A percentile compares a stretch with the other conserved stretches of the same genome.
phyloP scores from a whole-genome alignment of 2,888 invertebrate species.

The Agrenia bidenticulata region DNA sequence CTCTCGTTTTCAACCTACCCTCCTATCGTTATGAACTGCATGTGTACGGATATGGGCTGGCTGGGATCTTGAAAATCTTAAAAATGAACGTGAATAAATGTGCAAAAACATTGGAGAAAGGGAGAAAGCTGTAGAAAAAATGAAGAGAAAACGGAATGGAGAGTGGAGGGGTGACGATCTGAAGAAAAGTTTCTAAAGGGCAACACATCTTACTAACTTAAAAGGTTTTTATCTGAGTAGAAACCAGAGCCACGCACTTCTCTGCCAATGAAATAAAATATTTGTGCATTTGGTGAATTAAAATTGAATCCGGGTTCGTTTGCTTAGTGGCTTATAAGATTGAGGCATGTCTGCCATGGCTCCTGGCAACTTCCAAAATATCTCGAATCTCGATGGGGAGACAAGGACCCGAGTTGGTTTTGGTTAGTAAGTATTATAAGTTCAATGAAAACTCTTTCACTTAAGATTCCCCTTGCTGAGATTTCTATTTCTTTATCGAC shows the following conservation, averaged over 20 bases:
- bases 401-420: not conserved
- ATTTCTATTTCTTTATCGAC: too few relatives aligned
- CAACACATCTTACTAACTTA: not conserved
- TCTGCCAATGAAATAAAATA: constrained; percentile 37
- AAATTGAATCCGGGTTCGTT: constrained; percentile 35
- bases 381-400: not conserved
- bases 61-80: not conserved
- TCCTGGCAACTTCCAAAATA: too few relatives aligned
- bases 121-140: constrained; percentile 9
- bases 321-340: not conserved
- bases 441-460: constrained; percentile 7
- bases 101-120: constrained; percentile 1
- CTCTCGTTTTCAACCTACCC: too few relatives aligned
- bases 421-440: not conserved
- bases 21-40: too few relatives aligned
- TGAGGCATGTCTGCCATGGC: too few relatives aligned
- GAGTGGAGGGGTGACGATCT: not conserved
- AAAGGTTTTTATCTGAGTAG: constrained; percentile 6
- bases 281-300: constrained; percentile 48
- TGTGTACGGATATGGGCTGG: not conserved
- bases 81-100: constrained; percentile 3
- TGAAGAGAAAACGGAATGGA: not conserved
- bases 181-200: not conserved
- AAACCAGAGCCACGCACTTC: constrained; percentile 3
- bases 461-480: not conserved